Percentiles rank a stretch among this genome's conserved stretches.
These are phyloP conservation scores for Oeneis ivallda DNA, from an alignment of 2,888 invertebrate genomes.

Conservation along the genomic window DNA sequence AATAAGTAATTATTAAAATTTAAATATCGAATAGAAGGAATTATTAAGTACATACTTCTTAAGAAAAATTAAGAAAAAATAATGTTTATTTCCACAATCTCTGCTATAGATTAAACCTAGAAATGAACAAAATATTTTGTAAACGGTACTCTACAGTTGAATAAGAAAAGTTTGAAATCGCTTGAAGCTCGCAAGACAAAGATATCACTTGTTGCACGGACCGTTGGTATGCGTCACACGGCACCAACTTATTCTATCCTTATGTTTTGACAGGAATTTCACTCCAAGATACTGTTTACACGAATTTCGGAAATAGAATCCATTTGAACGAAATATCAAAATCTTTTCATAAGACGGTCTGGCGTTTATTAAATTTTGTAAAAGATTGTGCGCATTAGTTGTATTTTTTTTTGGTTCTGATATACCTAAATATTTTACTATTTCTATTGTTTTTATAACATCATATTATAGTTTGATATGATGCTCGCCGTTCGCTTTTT, in stretches of 20 bases:
- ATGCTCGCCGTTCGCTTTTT: too few relatives aligned
- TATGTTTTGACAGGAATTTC: conserved; percentile 46
- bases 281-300: conserved; percentile 37
- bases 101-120: background rate
- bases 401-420: too few relatives aligned
- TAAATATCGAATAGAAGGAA: too few relatives aligned
- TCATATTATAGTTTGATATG: too few relatives aligned
- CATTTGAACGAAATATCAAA: conserved; percentile 11
- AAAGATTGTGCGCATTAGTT: too few relatives aligned
- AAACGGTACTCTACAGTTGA: conserved; percentile 9
- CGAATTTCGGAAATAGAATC: conserved; percentile 31
- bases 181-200: conserved; percentile 43
- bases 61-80: too few relatives aligned
- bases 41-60: too few relatives aligned
- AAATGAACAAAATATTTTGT: background rate
- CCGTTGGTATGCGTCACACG: conserved; percentile 58
- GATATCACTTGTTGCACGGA: conserved; percentile 62
- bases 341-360: background rate
- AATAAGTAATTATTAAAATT: too few relatives aligned
- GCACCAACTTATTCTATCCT: conserved; percentile 45
- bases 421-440: too few relatives aligned
- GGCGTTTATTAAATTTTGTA: conserved; percentile 10
- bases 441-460: too few relatives aligned
- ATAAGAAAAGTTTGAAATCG: conserved; percentile 25
- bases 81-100: too few relatives aligned